These are phyloP conservation scores for Diorhabda elongata DNA, from an alignment of 1,140 invertebrate genomes.

Conservation along the genomic window DNA sequence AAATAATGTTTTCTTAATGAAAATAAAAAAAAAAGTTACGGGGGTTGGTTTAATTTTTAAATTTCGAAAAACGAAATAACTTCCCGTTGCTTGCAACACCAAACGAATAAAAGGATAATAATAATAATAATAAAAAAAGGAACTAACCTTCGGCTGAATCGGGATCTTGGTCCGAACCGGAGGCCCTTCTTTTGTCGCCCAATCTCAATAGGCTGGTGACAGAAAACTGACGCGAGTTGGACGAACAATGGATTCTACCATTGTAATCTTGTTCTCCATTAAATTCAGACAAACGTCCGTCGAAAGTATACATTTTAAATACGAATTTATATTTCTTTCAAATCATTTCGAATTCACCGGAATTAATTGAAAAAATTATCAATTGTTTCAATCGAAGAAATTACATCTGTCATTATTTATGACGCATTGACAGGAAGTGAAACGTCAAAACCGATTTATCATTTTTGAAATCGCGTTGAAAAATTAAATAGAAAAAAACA, in stretches of 20 bases:
- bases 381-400: no score
- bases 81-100: background rate
- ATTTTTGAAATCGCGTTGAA: background rate
- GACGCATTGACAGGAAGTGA: no score
- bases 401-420: no score
- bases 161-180: slow-evolving; percentile 28
- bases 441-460: slow-evolving; percentile 1
- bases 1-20: no score
- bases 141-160: slow-evolving; percentile 32
- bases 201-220: slow-evolving; percentile 40
- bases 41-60: background rate
- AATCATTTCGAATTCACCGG: background rate
- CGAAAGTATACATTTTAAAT: slow-evolving; percentile 26
- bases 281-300: slow-evolving; percentile 24
- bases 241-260: slow-evolving; percentile 16
- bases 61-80: background rate
- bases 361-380: no score
- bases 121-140: slow-evolving; percentile 15
- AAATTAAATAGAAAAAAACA: background rate
- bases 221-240: slow-evolving; percentile 40
- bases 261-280: slow-evolving; percentile 19
- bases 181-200: slow-evolving; percentile 31
- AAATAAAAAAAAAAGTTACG: no score
- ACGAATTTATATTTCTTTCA: background rate
- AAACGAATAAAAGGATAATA: background rate